Evolutionary conservation across 2,888 invertebrate species (phyloP), one percentile per base, ranked within the genome.

Genomic region (Unio delphinus): DNA sequence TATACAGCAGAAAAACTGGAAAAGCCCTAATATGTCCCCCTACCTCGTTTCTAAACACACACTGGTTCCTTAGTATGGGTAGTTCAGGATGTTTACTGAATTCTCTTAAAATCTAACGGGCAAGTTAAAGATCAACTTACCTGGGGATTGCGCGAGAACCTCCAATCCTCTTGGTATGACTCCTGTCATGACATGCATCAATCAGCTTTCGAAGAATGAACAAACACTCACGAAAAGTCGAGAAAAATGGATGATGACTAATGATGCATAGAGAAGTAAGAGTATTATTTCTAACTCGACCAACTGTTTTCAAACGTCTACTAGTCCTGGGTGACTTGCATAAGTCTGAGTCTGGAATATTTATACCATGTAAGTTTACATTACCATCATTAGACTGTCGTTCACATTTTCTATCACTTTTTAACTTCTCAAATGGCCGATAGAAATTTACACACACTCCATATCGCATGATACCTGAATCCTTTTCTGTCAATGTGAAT

Each of bases 401-500:
- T 54, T 86, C 84, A 23, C 79, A 72, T 65, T 71, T 73, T 55
- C 75, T 54, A 15, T 87, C 85, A n/a, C 81, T 74, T 68, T 81
- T 81, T 64, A 82, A 80, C 67, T 82, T 83, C 65, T 90, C 90
- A 81, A 97, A 94, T 11, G 97, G 95, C 65, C 98, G 94, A 91
- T 97, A 98, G 91, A 99, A 99, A 91, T 99, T 99, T 72, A 99
- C 95, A 91, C 99, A 99, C 80, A 99, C 95, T 58, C 99, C 99
- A 90, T 95, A 99, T 8, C 92, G 88, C 54, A 89, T 86, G 34
- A 87, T 83, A 57, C 96, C 98, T 20, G 98, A 97, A 91, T 99
- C 99, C 91, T 99, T 99, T 90, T 99, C 99, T 28, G 99, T 99
- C 80, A 99, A 93, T 15, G 97, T 97, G 90, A 99, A 99, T 23